Evolutionary conservation across 2,797 vertebrate genomes (phyloP).

Genomic region (Serranus cabrilla): DNA sequence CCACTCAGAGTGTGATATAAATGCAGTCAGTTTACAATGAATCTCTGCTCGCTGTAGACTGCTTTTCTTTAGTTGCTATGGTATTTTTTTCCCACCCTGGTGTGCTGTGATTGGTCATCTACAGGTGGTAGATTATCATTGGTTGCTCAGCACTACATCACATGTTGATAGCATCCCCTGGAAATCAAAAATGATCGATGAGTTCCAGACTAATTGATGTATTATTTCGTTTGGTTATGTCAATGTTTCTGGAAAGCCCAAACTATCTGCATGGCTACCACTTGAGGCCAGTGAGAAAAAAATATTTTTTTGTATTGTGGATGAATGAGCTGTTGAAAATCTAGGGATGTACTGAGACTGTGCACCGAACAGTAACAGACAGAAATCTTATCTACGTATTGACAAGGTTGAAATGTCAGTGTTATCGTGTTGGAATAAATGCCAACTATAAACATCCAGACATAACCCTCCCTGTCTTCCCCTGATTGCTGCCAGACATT

Average conservation of each 20-base stretch:
- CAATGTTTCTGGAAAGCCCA: not conserved
- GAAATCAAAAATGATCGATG: too few species aligned
- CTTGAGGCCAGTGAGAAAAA: not conserved
- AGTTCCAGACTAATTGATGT: too few species aligned
- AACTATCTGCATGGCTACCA: not conserved
- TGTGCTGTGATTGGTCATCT: too few species aligned
- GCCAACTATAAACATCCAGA: not conserved
- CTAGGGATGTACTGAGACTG: not conserved
- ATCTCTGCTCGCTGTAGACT: too few species aligned
- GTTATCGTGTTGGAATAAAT: conserved; percentile 4
- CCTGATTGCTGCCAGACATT: not conserved
- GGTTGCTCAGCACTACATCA: too few species aligned
- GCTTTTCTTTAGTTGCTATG: too few species aligned
- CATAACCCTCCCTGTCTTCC: not conserved
- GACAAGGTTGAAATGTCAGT: not conserved
- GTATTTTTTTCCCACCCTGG: too few species aligned
- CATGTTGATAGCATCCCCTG: too few species aligned
- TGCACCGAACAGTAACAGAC: not conserved
- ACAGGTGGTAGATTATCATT: too few species aligned
- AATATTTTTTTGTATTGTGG: not conserved
- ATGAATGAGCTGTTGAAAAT: not conserved
- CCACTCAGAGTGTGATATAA: too few species aligned
- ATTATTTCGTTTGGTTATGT: too few species aligned
- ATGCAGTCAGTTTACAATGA: too few species aligned
- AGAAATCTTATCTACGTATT: conserved; percentile 5